Evolutionary conservation across 2,888 invertebrate species (phyloP), one percentile per base, ranked within the genome.

Genomic region (Lasius fuliginosus): DNA sequence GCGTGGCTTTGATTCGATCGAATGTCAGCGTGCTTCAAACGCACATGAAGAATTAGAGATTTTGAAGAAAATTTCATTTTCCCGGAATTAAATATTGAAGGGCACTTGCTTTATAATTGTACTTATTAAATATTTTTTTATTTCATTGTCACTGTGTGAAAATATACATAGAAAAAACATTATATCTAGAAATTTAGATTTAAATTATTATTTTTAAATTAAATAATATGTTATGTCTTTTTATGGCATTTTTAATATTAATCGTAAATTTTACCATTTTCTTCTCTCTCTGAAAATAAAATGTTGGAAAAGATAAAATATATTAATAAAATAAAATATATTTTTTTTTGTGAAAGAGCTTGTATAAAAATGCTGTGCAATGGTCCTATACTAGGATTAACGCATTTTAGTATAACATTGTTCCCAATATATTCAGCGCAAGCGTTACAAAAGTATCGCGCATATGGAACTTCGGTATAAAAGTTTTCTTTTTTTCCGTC

Each of bases 1-100:
- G 73, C 58, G 71, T 12, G 46, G 46, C 8, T 79, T 46, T 60
- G 71, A 79, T 71, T 79, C 36, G 58, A 73, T 73, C 69, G 49
- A 69, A 53, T 53, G 69, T 53, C 73, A 58, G 23, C 23, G 60
- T 36, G 33, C n/a, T 60, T 36, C 60, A 60, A 46, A 23, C 46
- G 5, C 42, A 23, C 30, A 33, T 56, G 42, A 81, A 36, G 46
- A 81, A 73, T 73, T 81, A 60, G 60, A 12, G 23, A 81, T 79
- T 71, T 60, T 23, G 12, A 23, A 9, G 56, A 8, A 46, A 46
- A 60, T 30, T 18, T 18, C 11, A 40, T 33, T 36, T 60, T 12
- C 23, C 12, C 18, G 27, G 1, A 15, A 23, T 60, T 15, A 30
- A 46, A 42, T 46, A 42, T 46, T 5, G 11, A 71, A 73, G 8